Base-by-base conservation (phyloP, 2,888 invertebrate genomes). In the Callyntrura sp. region DNA sequence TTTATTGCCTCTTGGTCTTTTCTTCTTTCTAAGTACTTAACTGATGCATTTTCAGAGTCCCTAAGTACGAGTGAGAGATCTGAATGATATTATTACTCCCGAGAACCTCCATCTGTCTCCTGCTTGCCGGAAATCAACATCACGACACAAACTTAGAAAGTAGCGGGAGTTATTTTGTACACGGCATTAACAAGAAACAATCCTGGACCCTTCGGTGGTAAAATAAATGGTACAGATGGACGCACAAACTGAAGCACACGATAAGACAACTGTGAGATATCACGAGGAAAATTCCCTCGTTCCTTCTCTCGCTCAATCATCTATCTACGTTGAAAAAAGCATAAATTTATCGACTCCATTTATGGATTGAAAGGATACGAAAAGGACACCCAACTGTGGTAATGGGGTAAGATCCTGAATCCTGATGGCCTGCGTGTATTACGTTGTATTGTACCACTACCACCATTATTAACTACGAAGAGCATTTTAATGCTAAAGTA, bases 311-410 rank as follows among this genome's bases (percentile, higher is more conserved):
- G 5, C n/a, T 78, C 17, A 1, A 45, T 48, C 55, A 14, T 51
- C 60, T 70, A 81, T 87, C 68, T 48, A 43, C 68, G 65, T 65
- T 82, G 65, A 62, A 57, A 84, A 35, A 20, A 84, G 82, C 79
- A 90, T 88, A 90, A 88, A 90, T 90, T 88, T 90, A 90, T 90
- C 90, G 88, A 90, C 85, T 88, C 90, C 90, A 90, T 90, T 90
- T 90, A 90, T 88, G 90, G 90, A 90, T 90, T 55, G 90, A 90
- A 90, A 78, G 84, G 81, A 90, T 90, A 90, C 87, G 90, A 86
- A 86, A 83, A 82, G 90, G 90, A 90, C 88, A 79, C 85, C 90
- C 90, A 88, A 55, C 90, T 88, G 88, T 70, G 84, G 68, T 68
- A 57, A 79, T 85, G 78, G 89, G 90, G 79, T 78, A 86, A 86